A percentile compares a stretch with the other conserved stretches of the same genome.
Evolutionary conservation across 2,113 vertebrate genomes (phyloP).

Genomic region (Phainopepla nitens): DNA sequence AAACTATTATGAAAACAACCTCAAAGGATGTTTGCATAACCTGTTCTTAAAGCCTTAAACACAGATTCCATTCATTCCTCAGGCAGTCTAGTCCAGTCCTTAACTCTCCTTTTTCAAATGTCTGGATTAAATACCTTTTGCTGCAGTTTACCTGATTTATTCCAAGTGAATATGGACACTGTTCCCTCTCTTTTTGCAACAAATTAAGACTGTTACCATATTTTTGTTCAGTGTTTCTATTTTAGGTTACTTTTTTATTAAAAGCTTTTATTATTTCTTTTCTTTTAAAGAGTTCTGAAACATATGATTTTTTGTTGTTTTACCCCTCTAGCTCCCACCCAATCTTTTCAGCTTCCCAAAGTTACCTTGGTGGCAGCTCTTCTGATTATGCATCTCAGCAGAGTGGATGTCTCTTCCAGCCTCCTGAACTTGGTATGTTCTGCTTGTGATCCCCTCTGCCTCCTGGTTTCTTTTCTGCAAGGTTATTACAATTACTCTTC

Average conservation of each 20-base stretch:
- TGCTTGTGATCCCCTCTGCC: background rate
- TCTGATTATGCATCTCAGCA: background rate
- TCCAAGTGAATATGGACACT: background rate
- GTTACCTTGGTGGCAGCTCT: background rate
- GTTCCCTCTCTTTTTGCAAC: background rate
- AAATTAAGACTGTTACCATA: background rate
- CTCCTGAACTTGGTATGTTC: background rate
- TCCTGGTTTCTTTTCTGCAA: background rate
- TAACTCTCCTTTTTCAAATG: background rate
- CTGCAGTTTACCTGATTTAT: background rate
- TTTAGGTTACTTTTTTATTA: background rate
- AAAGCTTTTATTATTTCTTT: background rate
- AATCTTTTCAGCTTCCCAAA: background rate
- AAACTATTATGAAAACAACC: background rate
- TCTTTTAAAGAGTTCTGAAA: background rate
- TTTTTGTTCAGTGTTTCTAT: background rate
- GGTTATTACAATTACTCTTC: background rate
- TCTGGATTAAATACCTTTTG: background rate
- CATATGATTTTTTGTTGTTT: background rate
- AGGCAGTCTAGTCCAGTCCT: background rate
- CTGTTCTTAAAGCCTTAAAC: background rate
- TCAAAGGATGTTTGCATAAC: background rate
- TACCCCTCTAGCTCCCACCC: background rate
- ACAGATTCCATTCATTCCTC: conserved; percentile 11
- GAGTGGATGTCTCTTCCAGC: background rate